phyloP scores from a whole-genome alignment of 2,797 vertebrate genomes.

The Acanthornis magna region DNA sequence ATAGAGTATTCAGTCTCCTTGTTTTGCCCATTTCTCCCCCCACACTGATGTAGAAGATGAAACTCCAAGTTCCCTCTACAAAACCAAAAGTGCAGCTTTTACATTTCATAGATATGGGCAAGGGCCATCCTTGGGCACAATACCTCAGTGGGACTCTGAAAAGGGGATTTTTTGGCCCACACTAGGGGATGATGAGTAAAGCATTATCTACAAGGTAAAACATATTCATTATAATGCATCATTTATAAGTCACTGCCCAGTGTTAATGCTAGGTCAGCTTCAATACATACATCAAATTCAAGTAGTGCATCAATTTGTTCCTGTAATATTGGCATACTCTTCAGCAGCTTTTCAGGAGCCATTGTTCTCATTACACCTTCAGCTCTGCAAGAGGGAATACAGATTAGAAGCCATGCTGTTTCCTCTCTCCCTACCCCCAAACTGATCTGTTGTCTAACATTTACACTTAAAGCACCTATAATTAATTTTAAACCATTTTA shows the following conservation, averaged over 20 bases:
- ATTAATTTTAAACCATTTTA: neutral
- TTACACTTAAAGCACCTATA: neutral
- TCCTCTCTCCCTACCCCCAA: neutral
- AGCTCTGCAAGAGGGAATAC: conserved; percentile 76
- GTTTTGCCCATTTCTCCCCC: neutral
- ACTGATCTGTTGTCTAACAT: neutral
- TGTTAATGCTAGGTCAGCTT: neutral
- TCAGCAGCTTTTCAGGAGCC: conserved; percentile 94
- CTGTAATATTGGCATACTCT: conserved; percentile 96
- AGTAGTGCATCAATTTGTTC: conserved; percentile 95
- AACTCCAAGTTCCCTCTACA: neutral
- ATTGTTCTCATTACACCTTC: conserved; percentile 98
- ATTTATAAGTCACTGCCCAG: neutral
- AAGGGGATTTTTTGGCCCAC: neutral
- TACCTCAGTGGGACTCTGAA: neutral
- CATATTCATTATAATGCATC: neutral
- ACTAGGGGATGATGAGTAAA: neutral
- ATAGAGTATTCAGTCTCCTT: neutral
- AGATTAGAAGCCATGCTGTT: neutral
- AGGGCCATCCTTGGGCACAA: neutral
- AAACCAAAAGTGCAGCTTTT: neutral
- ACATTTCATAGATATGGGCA: neutral
- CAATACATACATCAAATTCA: conserved; percentile 92
- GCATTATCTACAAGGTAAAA: neutral
- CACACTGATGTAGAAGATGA: neutral